phyloP scores from a whole-genome alignment of 2,113 vertebrate genomes.

The Phalacrocorax pelagicus region DNA sequence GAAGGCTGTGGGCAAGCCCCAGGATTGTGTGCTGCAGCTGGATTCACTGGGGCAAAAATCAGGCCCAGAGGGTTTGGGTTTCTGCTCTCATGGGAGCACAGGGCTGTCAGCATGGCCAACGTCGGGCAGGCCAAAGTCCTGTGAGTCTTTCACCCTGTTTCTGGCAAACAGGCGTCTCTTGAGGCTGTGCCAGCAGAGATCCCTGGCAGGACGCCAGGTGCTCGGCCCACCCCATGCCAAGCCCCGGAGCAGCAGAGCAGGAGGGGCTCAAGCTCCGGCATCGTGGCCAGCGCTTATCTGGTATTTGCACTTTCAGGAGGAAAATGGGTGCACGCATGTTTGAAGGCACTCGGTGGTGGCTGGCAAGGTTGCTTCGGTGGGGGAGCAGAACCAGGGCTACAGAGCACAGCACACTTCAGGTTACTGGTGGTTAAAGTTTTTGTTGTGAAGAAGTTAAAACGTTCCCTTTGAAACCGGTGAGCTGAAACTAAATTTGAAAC shows the following conservation, averaged over 20 bases:
- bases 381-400: neutral
- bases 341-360: neutral
- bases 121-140: neutral
- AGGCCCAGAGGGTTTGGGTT: neutral
- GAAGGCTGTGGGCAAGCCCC: neutral
- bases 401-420: neutral
- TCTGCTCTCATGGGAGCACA: neutral
- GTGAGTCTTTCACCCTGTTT: neutral
- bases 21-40: neutral
- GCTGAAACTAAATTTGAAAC: neutral
- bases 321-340: accelerated
- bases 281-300: accelerated
- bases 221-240: accelerated
- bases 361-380: neutral
- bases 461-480: neutral
- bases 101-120: accelerated
- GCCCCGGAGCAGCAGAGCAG: neutral
- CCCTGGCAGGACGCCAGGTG: accelerated
- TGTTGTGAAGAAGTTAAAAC: neutral
- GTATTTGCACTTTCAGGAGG: neutral
- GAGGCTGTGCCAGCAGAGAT: neutral
- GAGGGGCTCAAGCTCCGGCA: neutral
- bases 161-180: neutral
- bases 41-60: accelerated
- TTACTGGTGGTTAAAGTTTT: neutral